phyloP scores from a whole-genome alignment of 2,113 vertebrate species.

The Amazona guildingii region DNA sequence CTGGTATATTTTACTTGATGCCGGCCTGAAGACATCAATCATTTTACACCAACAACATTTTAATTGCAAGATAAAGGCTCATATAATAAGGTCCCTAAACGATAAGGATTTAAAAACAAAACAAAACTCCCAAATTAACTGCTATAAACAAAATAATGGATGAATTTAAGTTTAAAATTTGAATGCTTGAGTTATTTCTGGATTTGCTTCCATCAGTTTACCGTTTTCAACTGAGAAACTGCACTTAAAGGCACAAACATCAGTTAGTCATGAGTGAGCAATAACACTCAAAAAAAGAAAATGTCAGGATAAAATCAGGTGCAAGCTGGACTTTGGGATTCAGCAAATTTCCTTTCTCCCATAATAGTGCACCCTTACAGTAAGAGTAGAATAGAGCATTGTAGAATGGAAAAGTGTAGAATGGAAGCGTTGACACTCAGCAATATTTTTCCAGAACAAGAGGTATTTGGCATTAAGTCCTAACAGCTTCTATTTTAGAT shows the following conservation, averaged over 20 bases:
- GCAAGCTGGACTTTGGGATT: background rate
- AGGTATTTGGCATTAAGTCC: background rate
- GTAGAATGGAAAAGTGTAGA: background rate
- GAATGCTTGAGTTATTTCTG: background rate
- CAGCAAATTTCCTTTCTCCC: background rate
- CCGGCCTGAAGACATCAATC: background rate
- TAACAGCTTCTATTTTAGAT: background rate
- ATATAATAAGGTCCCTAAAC: background rate
- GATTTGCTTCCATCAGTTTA: background rate
- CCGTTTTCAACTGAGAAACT: background rate
- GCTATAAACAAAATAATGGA: background rate
- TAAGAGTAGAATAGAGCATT: background rate
- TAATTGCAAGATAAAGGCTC: background rate
- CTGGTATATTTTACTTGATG: background rate
- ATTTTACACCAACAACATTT: background rate
- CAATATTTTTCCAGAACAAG: background rate
- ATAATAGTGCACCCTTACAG: background rate
- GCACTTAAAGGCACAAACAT: background rate
- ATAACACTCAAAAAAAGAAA: background rate
- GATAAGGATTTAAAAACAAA: background rate
- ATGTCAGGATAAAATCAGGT: background rate
- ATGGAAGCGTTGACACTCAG: background rate
- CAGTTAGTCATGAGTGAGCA: background rate
- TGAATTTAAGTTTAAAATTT: background rate
- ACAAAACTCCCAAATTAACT: background rate